Evolutionary conservation across 1,140 invertebrate genomes (phyloP).

Genomic region (Mizuhopecten yessoensis): DNA sequence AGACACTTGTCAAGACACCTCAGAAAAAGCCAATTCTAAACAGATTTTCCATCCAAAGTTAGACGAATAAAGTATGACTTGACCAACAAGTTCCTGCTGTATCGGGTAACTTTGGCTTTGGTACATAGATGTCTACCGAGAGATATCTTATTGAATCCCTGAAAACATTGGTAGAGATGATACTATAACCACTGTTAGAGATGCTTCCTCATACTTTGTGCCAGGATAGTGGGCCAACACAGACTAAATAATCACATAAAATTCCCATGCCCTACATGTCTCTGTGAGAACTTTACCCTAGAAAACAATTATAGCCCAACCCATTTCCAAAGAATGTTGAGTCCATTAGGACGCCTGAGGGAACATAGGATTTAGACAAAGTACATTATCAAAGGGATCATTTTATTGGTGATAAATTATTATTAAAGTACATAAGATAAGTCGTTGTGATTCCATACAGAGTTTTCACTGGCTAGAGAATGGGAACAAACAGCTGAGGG

Average conservation of each 20-base stretch:
- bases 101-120: not conserved
- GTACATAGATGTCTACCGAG: not conserved
- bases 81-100: not conserved
- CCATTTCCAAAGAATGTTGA: not conserved
- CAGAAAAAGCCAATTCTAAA: no score
- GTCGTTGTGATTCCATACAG: not conserved
- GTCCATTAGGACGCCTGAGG: not conserved
- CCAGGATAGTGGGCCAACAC: no score
- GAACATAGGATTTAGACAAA: not conserved
- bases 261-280: conserved; percentile 23
- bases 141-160: not conserved
- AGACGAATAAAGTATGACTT: not conserved
- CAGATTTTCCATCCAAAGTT: no score
- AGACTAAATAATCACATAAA: not conserved
- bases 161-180: not conserved
- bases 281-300: not conserved
- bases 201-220: no score
- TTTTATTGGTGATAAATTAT: conserved; percentile 31
- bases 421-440: conserved; percentile 26
- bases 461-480: not conserved
- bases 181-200: no score
- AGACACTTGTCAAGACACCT: not conserved
- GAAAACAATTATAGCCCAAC: not conserved
- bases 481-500: not conserved
- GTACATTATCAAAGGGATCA: not conserved